Base-by-base conservation (phyloP, 2,888 invertebrate species). In the Gastracanthus pulcherrimus region DNA sequence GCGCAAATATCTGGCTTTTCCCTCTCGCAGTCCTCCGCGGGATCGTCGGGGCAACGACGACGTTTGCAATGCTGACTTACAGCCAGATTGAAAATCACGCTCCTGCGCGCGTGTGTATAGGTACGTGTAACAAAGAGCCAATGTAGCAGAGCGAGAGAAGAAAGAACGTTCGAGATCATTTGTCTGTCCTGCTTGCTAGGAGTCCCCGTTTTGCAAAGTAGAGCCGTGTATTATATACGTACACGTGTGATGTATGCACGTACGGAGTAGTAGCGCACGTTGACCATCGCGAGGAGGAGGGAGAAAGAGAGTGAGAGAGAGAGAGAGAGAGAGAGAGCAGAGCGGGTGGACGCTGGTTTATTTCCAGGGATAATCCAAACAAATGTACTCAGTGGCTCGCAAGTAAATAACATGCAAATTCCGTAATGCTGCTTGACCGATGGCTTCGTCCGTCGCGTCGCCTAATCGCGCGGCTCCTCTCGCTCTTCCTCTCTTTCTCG, bases 371-470 rank as follows among this genome's bases (percentile, higher is more conserved):
- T 91, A 91, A 91, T 91, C 91, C 91, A 91, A 91, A 91, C 91
- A 91, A 91, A 91, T 91, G 91, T 91, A 91, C 91, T 91, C 89
- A 88, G 90, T 89, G 88, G 89, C 72, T 72, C 70, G 78, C 88
- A 89, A 90, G 91, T 91, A 91, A 91, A 91, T 91, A 91, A 91
- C 91, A 91, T 91, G 91, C 91, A 91, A 91, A 91, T 91, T 87
- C 91, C 89, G 90, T 91, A 91, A 91, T 91, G 91, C 91, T 90
- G 88, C 89, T 90, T 91, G 91, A 91, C 91, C 91, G 91, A 91
- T 91, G 90, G 89, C 89, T 90, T 86, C 87, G 88, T 88, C 88
- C 87, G 85, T 34, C 76, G 64, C 48, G 41, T 34, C 67, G 36
- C n/a, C 41, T 34, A 26, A 36, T 45, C 36, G n/a, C 41, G 51